Conservation (phyloP, 2,797 vertebrate genomes). For the Diglossa cyanea region DNA sequence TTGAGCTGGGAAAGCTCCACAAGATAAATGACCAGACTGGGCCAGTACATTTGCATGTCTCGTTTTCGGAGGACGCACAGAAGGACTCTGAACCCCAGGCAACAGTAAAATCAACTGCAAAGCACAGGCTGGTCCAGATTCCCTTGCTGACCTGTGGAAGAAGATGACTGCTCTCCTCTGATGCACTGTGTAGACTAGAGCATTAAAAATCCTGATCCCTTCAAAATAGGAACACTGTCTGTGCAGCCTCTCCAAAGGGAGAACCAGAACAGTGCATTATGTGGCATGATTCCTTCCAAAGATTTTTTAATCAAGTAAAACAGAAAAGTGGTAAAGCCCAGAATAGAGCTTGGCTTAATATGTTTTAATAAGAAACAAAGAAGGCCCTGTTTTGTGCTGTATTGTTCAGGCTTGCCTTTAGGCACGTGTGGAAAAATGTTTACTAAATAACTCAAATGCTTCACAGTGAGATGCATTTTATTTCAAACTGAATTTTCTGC, state of each 20-base stretch:
- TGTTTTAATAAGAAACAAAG: conserved; percentile 50
- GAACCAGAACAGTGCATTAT: background rate
- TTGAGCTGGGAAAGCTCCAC: background rate
- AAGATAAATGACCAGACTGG: background rate
- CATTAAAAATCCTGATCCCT: background rate
- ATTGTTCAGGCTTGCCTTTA: conserved; percentile 51
- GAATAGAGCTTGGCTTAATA: background rate
- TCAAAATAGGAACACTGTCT: background rate
- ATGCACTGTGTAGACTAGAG: background rate
- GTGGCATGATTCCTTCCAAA: background rate
- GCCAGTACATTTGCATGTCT: background rate
- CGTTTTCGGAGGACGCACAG: background rate
- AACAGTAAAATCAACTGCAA: background rate
- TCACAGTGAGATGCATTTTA: conserved; percentile 21
- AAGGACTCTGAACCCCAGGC: background rate
- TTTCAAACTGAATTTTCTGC: conserved; percentile 7
- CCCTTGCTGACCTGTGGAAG: background rate
- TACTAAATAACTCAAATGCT: conserved; percentile 60
- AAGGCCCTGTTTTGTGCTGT: conserved; percentile 3
- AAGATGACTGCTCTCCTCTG: background rate
- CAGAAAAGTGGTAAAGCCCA: background rate
- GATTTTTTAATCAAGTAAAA: conserved; percentile 3
- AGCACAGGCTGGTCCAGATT: background rate
- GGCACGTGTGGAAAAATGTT: conserved; percentile 46
- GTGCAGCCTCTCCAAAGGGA: background rate